Conservation (phyloP, 2,797 vertebrate species). For the Sebastes taczanowskii region DNA sequence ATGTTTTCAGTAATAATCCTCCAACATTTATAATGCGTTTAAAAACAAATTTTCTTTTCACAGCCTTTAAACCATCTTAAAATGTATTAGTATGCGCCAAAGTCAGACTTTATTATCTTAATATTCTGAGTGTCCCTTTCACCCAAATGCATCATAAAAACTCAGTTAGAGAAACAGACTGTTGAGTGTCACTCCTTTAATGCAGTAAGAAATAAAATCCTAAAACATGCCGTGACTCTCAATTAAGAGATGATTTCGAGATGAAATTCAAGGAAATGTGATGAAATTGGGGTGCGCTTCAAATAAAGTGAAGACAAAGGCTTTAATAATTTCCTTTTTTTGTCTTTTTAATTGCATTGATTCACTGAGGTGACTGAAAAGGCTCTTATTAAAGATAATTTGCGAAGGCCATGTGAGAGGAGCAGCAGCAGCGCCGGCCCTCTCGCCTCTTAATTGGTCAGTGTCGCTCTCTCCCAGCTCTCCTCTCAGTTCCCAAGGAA, state of each 20-base stretch:
- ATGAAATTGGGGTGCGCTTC: neutral
- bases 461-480: constrained; percentile 35
- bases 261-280: neutral
- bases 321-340: neutral
- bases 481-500: constrained; percentile 73
- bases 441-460: constrained; percentile 49
- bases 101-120: neutral
- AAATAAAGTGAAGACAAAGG: neutral
- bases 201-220: neutral
- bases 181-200: neutral
- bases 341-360: constrained; percentile 24
- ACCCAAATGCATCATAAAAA: neutral
- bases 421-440: neutral
- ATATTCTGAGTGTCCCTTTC: neutral
- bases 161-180: neutral
- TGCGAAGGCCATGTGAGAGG: constrained; percentile 12
- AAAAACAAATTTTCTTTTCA: no score
- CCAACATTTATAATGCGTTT: no score
- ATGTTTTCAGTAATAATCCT: no score
- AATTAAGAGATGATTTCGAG: neutral
- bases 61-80: neutral
- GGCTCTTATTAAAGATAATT: constrained; percentile 47
- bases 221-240: neutral
- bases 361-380: constrained; percentile 27
- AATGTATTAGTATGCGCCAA: neutral